phyloP scores from a whole-genome alignment of 2,797 vertebrate genomes.

The Phoxinus dragarum region DNA sequence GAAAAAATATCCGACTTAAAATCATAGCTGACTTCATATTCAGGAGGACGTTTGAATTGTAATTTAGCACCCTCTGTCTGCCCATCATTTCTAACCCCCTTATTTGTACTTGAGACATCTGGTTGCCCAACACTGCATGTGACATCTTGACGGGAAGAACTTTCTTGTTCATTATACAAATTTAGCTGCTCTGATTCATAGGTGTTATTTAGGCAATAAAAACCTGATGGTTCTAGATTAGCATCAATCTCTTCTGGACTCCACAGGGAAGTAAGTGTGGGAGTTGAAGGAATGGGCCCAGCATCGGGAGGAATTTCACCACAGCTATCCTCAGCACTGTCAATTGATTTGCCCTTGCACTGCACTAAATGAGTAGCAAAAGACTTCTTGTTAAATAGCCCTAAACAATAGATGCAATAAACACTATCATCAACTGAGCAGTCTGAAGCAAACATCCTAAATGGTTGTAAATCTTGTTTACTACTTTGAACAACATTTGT shows the following conservation, averaged over 20 bases:
- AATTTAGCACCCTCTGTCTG: conserved; percentile 3
- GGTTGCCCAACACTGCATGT: neutral
- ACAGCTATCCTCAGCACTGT: neutral
- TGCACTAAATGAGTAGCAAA: conserved; percentile 40
- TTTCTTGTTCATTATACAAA: conserved; percentile 3
- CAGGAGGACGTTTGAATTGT: neutral
- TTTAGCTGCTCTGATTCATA: neutral
- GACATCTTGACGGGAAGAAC: conserved; percentile 8
- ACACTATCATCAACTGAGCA: conserved; percentile 11
- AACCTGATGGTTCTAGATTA: neutral
- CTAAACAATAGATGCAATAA: conserved; percentile 42
- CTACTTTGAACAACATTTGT: neutral
- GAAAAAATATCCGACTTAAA: neutral
- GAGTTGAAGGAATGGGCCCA: neutral
- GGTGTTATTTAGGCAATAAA: neutral
- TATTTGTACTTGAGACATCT: conserved; percentile 3
- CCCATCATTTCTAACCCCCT: neutral
- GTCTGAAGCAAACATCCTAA: neutral
- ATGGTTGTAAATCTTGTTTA: neutral
- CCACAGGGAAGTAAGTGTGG: neutral
- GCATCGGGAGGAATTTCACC: conserved; percentile 12
- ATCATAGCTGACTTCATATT: neutral
- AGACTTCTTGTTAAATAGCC: conserved; percentile 38
- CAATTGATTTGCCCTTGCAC: conserved; percentile 35
- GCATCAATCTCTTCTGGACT: conserved; percentile 25